A percentile compares a stretch with the other conserved stretches of the same genome.
Evolutionary conservation across 2,888 invertebrate species (phyloP).

Genomic region (Drosophila testacea): DNA sequence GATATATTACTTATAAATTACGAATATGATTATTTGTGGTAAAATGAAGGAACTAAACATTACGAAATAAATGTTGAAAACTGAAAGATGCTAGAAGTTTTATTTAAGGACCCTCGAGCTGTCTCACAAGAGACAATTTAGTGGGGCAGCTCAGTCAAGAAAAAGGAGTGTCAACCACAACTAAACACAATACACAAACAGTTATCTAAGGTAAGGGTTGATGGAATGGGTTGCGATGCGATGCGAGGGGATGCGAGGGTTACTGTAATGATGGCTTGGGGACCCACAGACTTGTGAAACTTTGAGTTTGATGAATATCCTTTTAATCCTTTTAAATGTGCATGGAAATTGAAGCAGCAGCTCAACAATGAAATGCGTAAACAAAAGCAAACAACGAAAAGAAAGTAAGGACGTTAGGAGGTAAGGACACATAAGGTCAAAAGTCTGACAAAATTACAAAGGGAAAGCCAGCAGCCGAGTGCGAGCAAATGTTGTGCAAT

Average conservation of each 20-base stretch:
- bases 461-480: conserved; percentile 37
- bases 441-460: conserved; percentile 68
- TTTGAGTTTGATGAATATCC: conserved; percentile 76
- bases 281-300: conserved; percentile 61
- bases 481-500: conserved; percentile 73
- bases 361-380: conserved; percentile 67
- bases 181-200: conserved; percentile 34
- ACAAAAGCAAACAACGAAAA: conserved; percentile 60
- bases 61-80: conserved; percentile 78
- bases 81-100: conserved; percentile 36
- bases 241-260: not conserved
- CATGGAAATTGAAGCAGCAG: conserved; percentile 66
- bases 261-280: conserved; percentile 10
- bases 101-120: conserved; percentile 1
- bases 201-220: conserved; percentile 8
- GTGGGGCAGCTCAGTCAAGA: conserved; percentile 3
- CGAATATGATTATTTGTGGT: conserved; percentile 76
- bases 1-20: conserved; percentile 57
- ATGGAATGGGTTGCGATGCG: too few relatives aligned
- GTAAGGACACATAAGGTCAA: conserved; percentile 68
- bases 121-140: not conserved
- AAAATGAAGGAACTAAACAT: conserved; percentile 69
- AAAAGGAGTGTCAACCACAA: conserved; percentile 49
- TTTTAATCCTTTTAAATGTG: conserved; percentile 81
- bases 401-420: conserved; percentile 24